Evolutionary conservation across 2,797 vertebrate genomes (phyloP), one percentile per base, ranked within the genome.

Genomic region (Semaprochilodus insignis): DNA sequence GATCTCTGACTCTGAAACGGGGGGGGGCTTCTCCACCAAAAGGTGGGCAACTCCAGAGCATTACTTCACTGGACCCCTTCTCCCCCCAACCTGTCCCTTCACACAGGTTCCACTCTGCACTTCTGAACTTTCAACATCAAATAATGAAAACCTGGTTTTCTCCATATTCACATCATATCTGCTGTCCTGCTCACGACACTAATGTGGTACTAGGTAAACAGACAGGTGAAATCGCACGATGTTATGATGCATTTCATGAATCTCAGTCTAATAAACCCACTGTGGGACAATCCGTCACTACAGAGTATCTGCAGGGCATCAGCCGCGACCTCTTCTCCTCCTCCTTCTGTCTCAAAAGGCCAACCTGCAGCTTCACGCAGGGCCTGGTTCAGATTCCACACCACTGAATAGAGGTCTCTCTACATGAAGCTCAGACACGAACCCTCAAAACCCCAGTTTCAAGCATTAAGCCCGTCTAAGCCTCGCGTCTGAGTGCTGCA

Each of bases 1-100:
- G 78, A 89, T 85, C 48, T 65, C 81, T 86, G 87, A 93, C 94
- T 89, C 90, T 74, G 79, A 48, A 70, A 57, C 51, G 60, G 40
- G 63, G 60, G 60, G 44, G 48, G 78, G 55, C 77, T 52, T 75
- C 72, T 57, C 34, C 71, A 72, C 34, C 16, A 71, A 27, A 59
- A 54, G 23, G 55, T 77, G 48, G 67, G 81, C 7, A 78, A 75
- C 78, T 65, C 36, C 27, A 54, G 48, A 59, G 25, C 63, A 84
- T 87, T 81, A 87, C 84, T 67, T 88, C 63, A 19, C 16, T 34
- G 52, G 54, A 77, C 54, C 44, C 44, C 73, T 62, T 70, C 66
- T 65, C 8, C 69, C 31, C 31, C 31, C 31, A 31, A 31, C 31
- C 31, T 31, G 31, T 31, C 31, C 31, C 31, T 31, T 31, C 31